Base-by-base conservation (phyloP, 1,140 invertebrate genomes). In the Eulimnadia texana region DNA sequence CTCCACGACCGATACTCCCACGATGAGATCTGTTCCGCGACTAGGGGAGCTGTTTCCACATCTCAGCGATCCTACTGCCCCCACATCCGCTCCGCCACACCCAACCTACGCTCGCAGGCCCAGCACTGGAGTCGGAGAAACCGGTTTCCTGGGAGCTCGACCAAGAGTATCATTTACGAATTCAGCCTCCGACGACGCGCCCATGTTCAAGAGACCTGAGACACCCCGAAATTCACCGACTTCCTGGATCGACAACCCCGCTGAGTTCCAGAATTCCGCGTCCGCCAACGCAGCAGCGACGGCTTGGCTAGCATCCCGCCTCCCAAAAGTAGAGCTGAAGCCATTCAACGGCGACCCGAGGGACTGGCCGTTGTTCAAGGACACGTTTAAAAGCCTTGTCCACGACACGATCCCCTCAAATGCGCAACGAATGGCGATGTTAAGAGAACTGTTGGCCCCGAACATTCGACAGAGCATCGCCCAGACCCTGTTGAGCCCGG, bases 371-470 rank as follows among this genome's bases (percentile, higher is more conserved):
- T 3, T 13, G 1, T 61, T 54, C 10, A 51, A 23, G 1, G 59
- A 49, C 16, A 61, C 1, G 0, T 61, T 54, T 29, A 24, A 27
- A 28, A 25, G 50, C 52, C 9, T 61, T 9, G 59, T 61, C 16
- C 25, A 61, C 9, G 50, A 61, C 27, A 9, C 23, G 2, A n/a
- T 50, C 10, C 23, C 25, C 24, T 25, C 50, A 2, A 33, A 49
- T 16, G 24, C 59, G 20, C 50, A 61, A 20, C 50, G 50, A 27
- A 61, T 61, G 50, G 47, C 59, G 19, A 29, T 61, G 1, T 22
- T 61, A 0, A 24, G 50, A 2, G 23, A 54, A 28, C 29, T 22
- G 6, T 22, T 61, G 24, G 29, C 50, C 28, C 50, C 42, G 3
- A 50, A 61, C 3, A 61, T 61, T 29, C 50, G 59, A 3, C 19